A percentile compares a stretch with the other conserved stretches of the same genome.
phyloP scores from a whole-genome alignment of 2,888 invertebrate genomes.

The Cosmia pyralina region DNA sequence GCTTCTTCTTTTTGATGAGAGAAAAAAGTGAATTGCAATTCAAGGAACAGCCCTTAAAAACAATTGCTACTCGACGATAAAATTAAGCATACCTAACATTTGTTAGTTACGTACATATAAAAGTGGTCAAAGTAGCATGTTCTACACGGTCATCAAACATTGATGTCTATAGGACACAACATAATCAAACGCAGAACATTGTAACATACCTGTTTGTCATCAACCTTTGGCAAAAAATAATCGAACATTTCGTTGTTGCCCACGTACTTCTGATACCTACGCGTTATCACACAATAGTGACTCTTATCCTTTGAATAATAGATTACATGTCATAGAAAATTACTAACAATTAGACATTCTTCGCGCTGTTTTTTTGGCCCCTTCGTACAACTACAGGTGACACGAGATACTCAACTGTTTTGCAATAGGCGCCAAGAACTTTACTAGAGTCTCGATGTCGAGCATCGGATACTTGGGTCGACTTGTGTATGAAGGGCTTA shows the following conservation, averaged over 20 bases:
- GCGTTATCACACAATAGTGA: conserved; percentile 35
- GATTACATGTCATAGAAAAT: conserved; percentile 63
- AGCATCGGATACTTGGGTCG: not conserved
- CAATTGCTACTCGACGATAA: not conserved
- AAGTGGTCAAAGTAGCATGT: conserved; percentile 1
- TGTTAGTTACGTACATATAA: not conserved
- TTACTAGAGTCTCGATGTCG: not conserved
- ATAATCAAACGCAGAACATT: conserved; percentile 43
- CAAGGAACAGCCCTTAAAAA: conserved; percentile 6
- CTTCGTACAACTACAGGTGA: not conserved
- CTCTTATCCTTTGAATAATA: conserved; percentile 60
- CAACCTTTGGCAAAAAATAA: conserved; percentile 52
- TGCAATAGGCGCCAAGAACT: not conserved
- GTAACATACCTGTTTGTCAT: conserved; percentile 49
- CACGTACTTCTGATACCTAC: conserved; percentile 47
- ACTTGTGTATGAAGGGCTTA: not conserved
- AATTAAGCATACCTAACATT: not conserved
- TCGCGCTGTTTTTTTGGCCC: conserved; percentile 44
- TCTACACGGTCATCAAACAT: conserved; percentile 30
- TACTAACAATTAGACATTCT: conserved; percentile 61
- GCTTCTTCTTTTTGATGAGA: conserved; percentile 49
- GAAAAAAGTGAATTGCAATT: conserved; percentile 34
- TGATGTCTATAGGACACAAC: conserved; percentile 19
- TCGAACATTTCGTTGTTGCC: conserved; percentile 51
- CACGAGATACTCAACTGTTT: not conserved